Evolutionary conservation across 2,113 vertebrate genomes (phyloP), one percentile per base, ranked within the genome.

Genomic region (Asarcornis scutulata): DNA sequence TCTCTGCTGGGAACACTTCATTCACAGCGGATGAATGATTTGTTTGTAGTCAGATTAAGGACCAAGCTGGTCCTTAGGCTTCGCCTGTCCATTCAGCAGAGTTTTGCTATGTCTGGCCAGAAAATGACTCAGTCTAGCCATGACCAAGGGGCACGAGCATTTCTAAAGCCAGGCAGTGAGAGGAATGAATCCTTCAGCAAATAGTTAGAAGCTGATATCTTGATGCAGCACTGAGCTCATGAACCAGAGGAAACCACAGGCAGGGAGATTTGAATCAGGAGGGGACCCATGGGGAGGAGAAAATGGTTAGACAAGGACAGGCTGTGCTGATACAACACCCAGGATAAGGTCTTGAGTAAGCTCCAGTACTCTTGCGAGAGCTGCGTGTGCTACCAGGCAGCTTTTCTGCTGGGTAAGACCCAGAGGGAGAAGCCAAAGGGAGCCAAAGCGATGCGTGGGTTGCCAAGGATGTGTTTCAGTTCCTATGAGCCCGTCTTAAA

Each of bases 101-200:
- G 81, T 25, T 76, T 34, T 69, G 77, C 73, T 34, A 46, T 89
- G 81, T 93, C 94, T 96, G 94, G 94, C 95, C 95, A 96, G 88
- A 50, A 64, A 83, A 59, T 95, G 95, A 95, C 90, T 96, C 92
- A 95, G 81, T 83, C 55, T 79, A 80, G 63, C 90, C 67, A 64
- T n/a, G 89, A 69, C 29, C 2, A 5, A 91, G 90, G 94, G 94
- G 90, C 95, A 95, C 1, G 27, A 68, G 17, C 1, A 1, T 38
- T 78, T 87, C 79, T 74, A 46, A 81, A 75, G 89, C 71, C 60
- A 83, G 68, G 68, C 95, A 80, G 77, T 2, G 48, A 9, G 63
- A 60, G 64, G 64, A 59, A 69, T 52, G 16, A 58, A 34, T 73
- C 92, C 87, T 68, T 66, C 59, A n/a, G 3, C 67, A 75, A 20